phyloP scores from a whole-genome alignment of 2,797 vertebrate genomes.

The Enteromius treurensis region DNA sequence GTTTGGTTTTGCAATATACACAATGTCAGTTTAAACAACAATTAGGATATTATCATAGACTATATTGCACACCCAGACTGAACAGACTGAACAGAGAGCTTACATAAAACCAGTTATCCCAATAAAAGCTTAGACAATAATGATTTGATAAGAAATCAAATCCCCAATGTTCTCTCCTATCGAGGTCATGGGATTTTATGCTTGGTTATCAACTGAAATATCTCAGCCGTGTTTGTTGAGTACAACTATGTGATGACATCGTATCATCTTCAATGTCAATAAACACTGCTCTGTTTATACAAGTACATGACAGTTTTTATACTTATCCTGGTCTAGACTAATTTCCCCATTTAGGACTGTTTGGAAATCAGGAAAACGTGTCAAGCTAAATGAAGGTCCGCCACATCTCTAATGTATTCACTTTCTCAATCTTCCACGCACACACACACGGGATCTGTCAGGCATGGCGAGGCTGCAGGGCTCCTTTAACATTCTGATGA shows the following conservation, averaged over 20 bases:
- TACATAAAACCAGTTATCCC: background rate
- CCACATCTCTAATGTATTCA: background rate
- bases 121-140: background rate
- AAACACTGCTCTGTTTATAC: background rate
- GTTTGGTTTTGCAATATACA: background rate
- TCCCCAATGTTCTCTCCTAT: background rate
- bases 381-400: background rate
- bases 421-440: background rate
- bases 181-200: background rate
- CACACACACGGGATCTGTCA: slow-evolving; percentile 4
- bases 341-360: slow-evolving; percentile 7
- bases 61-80: no score
- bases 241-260: background rate
- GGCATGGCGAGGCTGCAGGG: slow-evolving; percentile 55
- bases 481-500: slow-evolving; percentile 71
- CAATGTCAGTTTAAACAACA: background rate
- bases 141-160: background rate
- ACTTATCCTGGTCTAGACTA: background rate
- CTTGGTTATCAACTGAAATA: background rate
- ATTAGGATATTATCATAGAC: no score
- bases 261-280: slow-evolving; percentile 2
- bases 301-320: background rate
- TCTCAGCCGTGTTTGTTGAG: background rate
- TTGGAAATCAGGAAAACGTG: slow-evolving; percentile 10
- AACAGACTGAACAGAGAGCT: background rate